A percentile compares a stretch with the other conserved stretches of the same genome.
Conservation (phyloP, 1,140 invertebrate genomes). For the Catajapyx aquilonaris region DNA sequence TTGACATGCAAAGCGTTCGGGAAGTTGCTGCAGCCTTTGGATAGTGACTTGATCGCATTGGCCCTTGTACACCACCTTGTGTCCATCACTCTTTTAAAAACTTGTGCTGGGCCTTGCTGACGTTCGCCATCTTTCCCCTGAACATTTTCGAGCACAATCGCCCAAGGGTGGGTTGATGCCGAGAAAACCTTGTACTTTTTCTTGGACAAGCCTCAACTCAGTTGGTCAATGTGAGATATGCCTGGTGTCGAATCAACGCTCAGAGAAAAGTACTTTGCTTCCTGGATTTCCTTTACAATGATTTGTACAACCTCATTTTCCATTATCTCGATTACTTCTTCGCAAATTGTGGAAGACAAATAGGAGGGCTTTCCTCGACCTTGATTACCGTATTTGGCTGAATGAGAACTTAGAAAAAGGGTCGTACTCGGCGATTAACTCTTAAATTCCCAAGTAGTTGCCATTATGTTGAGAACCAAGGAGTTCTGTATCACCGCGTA, state of each 20-base stretch:
- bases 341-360: not conserved
- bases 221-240: not conserved
- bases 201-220: not conserved
- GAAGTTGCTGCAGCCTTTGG: no score
- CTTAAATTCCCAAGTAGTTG: not conserved
- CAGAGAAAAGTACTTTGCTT: not conserved
- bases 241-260: not conserved
- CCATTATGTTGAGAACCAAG: slow-evolving; percentile 1
- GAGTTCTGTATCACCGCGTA: not conserved
- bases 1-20: no score
- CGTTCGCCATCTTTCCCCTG: not conserved
- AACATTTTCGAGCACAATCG: not conserved
- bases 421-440: not conserved
- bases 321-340: not conserved
- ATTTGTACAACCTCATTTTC: not conserved
- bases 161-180: not conserved
- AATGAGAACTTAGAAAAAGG: not conserved
- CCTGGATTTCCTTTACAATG: not conserved
- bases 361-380: not conserved
- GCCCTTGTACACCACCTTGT: not conserved
- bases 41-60: not conserved
- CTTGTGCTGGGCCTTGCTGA: not conserved
- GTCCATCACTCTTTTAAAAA: not conserved
- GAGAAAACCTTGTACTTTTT: not conserved
- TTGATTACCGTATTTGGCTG: not conserved